Base-by-base conservation (phyloP, 1,140 invertebrate species). In the Harlomillsia oculata region DNA sequence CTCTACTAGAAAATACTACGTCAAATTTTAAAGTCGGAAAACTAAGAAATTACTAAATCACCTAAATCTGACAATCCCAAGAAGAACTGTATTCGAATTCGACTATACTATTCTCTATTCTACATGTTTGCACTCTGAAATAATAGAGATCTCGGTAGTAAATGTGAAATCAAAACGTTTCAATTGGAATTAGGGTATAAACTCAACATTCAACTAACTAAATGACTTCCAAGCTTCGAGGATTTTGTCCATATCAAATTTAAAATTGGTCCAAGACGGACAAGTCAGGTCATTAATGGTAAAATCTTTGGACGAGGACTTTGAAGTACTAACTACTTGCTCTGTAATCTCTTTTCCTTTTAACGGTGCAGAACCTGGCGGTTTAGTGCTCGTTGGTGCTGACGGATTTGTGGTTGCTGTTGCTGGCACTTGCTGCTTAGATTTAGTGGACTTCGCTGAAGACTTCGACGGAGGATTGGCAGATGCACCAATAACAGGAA, bases 211-310 rank as follows among this genome's bases (percentile, higher is more conserved):
- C 20, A n/a, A 21, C 13, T 48, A 9, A 48, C 29, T 13, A 5
- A 18, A 9, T 8, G 13, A 20, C 28, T 18, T 18, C 44, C 43
- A 45, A 14, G 58, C 28, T 1, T 37, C 28, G 6, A 60, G 32
- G 4, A 55, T 45, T 1, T 26, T n/a, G 16, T 52, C 56, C 8
- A n/a, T 16, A 49, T 58, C 40, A 14, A 62, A 41, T 37, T 32
- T 57, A 48, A 62, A 62, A 50, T 57, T 57, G 2, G 44, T 14
- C 60, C 60, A 62, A 0, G 60, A 11, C 8, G 43, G 32, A n/a
- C n/a, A n/a, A n/a, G n/a, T n/a, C n/a, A 25, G 50, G 34, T 20
- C 50, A 32, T 20, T 11, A 20, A 14, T 37, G 34, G 16, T 18
- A n/a, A n/a, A n/a, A n/a, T n/a, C n/a, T n/a, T n/a, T n/a, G n/a